Conservation (phyloP, 2,797 vertebrate genomes). For the Streptopelia turtur region DNA sequence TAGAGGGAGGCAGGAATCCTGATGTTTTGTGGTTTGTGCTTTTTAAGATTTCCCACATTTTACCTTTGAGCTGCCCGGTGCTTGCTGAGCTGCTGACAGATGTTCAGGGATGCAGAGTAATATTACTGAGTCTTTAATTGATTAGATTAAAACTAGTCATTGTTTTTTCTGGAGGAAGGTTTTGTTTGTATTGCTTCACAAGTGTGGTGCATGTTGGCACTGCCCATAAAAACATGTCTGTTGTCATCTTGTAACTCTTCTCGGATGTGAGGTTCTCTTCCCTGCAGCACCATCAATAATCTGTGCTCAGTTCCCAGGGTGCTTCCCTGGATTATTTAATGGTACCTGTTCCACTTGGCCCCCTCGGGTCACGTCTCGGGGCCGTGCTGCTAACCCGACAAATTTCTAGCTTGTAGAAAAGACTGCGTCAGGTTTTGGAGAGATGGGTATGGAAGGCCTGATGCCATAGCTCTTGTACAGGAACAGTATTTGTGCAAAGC, state of each 20-base stretch:
- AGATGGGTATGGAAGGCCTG: background rate
- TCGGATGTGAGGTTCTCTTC: background rate
- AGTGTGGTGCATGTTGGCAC: background rate
- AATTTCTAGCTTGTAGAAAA: background rate
- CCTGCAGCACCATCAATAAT: background rate
- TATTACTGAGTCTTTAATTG: background rate
- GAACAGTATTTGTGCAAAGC: background rate
- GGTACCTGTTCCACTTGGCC: background rate
- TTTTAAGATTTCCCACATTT: background rate
- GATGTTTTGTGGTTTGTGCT: background rate
- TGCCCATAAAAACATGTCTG: background rate
- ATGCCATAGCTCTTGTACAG: background rate
- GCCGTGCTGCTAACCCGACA: accelerated
- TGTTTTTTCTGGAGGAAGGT: background rate
- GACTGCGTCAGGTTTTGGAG: background rate
- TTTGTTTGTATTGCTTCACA: background rate
- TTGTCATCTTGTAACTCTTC: background rate
- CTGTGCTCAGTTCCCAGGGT: background rate
- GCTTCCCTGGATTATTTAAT: background rate
- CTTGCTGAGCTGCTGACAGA: background rate
- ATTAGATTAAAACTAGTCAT: background rate
- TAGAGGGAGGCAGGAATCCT: background rate
- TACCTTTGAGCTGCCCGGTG: background rate
- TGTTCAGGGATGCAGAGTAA: too few species aligned
- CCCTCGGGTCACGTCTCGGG: background rate